Percentiles rank a stretch among this genome's conserved stretches.
These are phyloP conservation scores for Musca vetustissima DNA, from an alignment of 1,140 invertebrate species.

Conservation along the genomic window DNA sequence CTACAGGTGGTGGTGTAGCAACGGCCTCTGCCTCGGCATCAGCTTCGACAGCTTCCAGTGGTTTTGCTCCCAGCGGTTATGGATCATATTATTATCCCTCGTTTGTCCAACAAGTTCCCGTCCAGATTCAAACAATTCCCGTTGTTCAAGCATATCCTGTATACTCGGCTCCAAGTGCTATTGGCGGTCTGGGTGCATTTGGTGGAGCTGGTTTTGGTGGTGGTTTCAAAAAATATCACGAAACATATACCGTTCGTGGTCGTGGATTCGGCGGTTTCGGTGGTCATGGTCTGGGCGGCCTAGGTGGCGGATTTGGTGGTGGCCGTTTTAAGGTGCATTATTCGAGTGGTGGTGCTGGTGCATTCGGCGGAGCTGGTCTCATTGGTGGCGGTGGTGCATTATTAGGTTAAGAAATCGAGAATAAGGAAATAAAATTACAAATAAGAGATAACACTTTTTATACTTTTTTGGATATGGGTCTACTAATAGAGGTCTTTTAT, in stretches of 20 bases:
- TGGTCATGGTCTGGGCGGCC: not conserved
- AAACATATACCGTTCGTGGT: conserved; percentile 37
- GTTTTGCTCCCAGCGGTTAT: not conserved
- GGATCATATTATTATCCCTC: not conserved
- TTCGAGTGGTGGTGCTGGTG: conserved; percentile 4
- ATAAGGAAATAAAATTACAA: too few relatives aligned
- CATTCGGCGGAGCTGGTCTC: conserved; percentile 31
- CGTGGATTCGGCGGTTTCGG: conserved; percentile 40
- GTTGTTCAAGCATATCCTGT: conserved; percentile 30
- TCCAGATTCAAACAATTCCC: conserved; percentile 39
- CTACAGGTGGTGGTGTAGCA: not conserved
- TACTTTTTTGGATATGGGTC: not conserved
- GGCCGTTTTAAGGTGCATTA: conserved; percentile 19
- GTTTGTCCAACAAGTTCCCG: conserved; percentile 30
- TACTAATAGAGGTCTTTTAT: too few relatives aligned
- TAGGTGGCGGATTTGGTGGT: conserved; percentile 21
- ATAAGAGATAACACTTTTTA: not conserved
- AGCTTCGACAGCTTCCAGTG: not conserved
- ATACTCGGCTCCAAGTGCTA: conserved; percentile 25
- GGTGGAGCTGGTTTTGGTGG: conserved; percentile 38
- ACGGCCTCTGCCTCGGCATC: not conserved
- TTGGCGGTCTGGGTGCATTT: conserved; percentile 33
- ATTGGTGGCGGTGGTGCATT: conserved; percentile 33
- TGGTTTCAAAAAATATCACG: conserved; percentile 46
- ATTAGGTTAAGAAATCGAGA: conserved; percentile 14